These are phyloP conservation scores for Nanger granti DNA, from an alignment of 2,113 vertebrate species.

Conservation along the genomic window DNA sequence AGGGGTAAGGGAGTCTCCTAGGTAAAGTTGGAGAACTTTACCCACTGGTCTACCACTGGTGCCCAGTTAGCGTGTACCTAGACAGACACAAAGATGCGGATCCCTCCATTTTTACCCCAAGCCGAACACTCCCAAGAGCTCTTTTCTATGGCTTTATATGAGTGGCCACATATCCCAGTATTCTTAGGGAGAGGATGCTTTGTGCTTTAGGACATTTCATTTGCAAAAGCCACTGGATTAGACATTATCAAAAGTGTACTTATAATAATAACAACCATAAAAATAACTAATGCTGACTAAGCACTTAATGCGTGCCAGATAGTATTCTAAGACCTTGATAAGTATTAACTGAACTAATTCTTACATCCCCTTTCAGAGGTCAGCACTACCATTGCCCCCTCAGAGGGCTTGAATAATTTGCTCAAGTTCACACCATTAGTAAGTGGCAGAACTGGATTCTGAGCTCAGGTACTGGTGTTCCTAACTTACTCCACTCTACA, in stretches of 20 bases:
- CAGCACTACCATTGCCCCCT: background rate
- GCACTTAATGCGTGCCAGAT: background rate
- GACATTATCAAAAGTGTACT: background rate
- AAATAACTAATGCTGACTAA: background rate
- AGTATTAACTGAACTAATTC: background rate
- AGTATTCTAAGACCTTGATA: background rate
- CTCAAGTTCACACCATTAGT: background rate
- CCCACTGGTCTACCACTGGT: background rate
- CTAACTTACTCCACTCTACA: background rate
- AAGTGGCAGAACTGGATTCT: background rate
- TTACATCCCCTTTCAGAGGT: background rate
- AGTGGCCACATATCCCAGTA: background rate
- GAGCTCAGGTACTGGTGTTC: background rate
- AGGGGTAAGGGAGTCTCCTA: background rate
- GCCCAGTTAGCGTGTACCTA: background rate
- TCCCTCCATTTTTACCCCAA: background rate
- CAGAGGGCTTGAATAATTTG: background rate
- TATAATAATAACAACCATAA: background rate
- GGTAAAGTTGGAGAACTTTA: background rate
- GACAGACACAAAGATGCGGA: background rate
- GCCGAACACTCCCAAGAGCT: accelerated
- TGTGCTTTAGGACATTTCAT: background rate
- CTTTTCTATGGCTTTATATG: background rate
- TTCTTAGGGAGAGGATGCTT: background rate
- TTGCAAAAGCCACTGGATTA: background rate